These are phyloP conservation scores for Microcebus griseorufus DNA, from an alignment of 2,113 vertebrate species.

Conservation along the genomic window DNA sequence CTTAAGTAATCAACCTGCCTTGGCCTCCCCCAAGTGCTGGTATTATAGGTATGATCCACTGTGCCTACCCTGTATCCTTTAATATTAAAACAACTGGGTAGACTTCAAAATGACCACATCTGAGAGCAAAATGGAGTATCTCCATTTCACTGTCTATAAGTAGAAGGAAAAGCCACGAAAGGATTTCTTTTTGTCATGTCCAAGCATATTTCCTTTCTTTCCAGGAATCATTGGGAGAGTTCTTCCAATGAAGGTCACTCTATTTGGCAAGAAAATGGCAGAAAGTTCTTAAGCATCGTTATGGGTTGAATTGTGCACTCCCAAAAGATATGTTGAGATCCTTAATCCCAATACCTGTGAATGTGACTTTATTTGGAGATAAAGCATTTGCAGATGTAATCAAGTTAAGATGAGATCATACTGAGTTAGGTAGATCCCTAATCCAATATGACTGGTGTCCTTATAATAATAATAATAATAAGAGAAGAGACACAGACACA, in stretches of 20 bases:
- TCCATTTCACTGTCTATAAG: neutral
- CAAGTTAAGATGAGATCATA: neutral
- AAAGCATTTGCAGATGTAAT: neutral
- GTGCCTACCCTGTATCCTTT: neutral
- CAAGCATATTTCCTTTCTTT: neutral
- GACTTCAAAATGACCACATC: neutral
- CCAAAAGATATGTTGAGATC: neutral
- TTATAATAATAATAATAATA: neutral
- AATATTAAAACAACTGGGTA: neutral
- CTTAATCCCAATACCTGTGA: neutral
- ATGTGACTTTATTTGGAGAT: neutral
- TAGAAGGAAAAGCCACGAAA: neutral
- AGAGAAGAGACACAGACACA: neutral
- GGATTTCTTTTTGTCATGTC: neutral
- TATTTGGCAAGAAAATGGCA: neutral
- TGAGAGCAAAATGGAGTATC: neutral
- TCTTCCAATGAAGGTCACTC: neutral
- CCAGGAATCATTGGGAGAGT: neutral
- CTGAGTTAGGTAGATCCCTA: neutral
- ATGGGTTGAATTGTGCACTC: neutral
- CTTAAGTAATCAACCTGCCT: too few species aligned
- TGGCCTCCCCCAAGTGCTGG: too few species aligned
- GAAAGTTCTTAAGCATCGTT: neutral
- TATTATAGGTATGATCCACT: too few species aligned
- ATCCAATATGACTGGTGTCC: neutral